phyloP scores from a whole-genome alignment of 2,797 vertebrate genomes.

The Netta rufina region DNA sequence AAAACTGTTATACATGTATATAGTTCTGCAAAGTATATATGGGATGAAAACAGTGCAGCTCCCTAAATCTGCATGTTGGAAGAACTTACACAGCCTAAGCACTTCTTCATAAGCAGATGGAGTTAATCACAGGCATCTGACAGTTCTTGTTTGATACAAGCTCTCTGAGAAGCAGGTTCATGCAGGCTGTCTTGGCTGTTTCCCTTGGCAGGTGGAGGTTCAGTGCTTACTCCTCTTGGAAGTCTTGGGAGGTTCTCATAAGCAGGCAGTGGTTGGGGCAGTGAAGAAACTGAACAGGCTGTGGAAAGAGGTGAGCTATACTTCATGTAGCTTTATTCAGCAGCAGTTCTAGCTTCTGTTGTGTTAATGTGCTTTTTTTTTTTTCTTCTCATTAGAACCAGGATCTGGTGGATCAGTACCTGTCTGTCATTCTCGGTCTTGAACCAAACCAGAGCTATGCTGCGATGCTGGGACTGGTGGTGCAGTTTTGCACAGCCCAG shows the following conservation, averaged over 20 bases:
- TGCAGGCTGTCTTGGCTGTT: background rate
- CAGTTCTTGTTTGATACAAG: background rate
- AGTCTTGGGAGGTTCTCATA: slow-evolving; percentile 91
- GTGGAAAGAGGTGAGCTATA: slow-evolving; percentile 86
- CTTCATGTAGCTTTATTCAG: fast-evolving
- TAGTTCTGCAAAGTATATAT: background rate
- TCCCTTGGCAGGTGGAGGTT: slow-evolving; percentile 87
- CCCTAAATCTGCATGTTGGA: background rate
- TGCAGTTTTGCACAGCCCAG: slow-evolving; percentile 89
- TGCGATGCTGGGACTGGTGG: slow-evolving; percentile 87
- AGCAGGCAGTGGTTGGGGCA: slow-evolving; percentile 83
- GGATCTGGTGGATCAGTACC: slow-evolving; percentile 88
- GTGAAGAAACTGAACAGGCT: slow-evolving; percentile 89
- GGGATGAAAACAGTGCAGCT: background rate
- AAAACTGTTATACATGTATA: background rate
- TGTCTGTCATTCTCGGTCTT: slow-evolving; percentile 86
- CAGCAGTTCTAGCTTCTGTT: background rate
- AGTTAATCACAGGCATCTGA: background rate
- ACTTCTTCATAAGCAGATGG: background rate
- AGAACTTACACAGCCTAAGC: background rate
- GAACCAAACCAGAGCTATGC: slow-evolving; percentile 87
- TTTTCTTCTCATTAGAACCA: slow-evolving; percentile 80
- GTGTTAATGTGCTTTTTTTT: background rate
- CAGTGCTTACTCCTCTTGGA: slow-evolving; percentile 92
- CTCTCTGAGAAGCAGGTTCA: background rate